These are phyloP conservation scores for Motacilla alba DNA, from an alignment of 2,113 vertebrate genomes.

Conservation along the genomic window DNA sequence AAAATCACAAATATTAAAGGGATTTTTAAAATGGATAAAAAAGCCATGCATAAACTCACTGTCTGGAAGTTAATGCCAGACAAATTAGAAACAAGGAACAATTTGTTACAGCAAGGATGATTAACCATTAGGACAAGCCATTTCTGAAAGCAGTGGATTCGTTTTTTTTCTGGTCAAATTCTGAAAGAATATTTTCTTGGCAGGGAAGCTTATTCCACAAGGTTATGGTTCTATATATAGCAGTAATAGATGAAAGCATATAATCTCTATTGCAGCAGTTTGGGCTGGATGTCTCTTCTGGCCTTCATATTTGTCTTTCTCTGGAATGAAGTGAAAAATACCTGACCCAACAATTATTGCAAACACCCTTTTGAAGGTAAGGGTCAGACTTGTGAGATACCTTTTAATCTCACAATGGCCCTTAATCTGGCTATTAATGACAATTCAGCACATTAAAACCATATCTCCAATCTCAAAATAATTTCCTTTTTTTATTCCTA, in stretches of 20 bases:
- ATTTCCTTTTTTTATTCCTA: background rate
- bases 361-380: background rate
- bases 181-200: background rate
- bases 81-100: conserved; percentile 22
- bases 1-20: background rate
- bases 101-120: conserved; percentile 16
- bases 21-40: background rate
- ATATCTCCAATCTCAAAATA: background rate
- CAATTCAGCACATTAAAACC: background rate
- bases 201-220: background rate
- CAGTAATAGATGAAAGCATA: background rate
- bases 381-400: background rate
- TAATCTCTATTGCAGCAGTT: background rate
- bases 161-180: background rate
- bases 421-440: background rate
- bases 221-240: background rate
- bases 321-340: background rate
- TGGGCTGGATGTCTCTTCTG: background rate
- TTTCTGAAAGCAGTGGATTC: background rate
- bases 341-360: background rate
- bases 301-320: background rate
- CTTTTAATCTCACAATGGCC: background rate
- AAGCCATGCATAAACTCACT: background rate
- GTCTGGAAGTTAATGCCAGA: background rate
- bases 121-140: background rate